A percentile compares a stretch with the other conserved stretches of the same genome.
These are phyloP conservation scores for Eristalinus sepulchralis DNA, from an alignment of 2,888 invertebrate genomes.

Conservation along the genomic window DNA sequence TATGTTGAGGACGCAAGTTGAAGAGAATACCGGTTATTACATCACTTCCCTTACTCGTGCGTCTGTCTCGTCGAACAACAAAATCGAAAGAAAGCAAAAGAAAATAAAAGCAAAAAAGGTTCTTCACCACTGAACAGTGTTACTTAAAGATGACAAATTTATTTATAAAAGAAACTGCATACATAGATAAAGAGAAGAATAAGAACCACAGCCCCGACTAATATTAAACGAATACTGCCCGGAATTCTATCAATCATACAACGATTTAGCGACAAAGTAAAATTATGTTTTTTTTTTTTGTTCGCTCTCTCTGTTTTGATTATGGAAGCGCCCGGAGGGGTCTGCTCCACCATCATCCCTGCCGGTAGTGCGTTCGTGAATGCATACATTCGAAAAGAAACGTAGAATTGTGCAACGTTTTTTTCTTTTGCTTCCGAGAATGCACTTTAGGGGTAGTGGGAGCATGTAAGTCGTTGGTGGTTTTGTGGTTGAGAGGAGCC, in stretches of 20 bases:
- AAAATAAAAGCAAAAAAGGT: neutral
- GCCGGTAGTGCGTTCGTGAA: neutral
- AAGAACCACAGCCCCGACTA: neutral
- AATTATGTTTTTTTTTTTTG: constrained; percentile 10
- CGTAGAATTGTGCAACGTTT: neutral
- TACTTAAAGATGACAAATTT: neutral
- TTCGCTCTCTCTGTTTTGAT: constrained; percentile 2
- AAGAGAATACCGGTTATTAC: neutral
- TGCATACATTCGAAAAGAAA: neutral
- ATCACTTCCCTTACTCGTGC: neutral
- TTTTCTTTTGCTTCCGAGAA: neutral
- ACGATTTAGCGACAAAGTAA: constrained; percentile 42
- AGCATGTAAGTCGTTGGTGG: neutral
- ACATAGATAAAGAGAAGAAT: neutral
- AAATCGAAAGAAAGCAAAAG: neutral
- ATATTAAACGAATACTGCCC: neutral
- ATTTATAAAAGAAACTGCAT: neutral
- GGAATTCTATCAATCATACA: constrained; percentile 11
- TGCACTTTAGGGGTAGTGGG: neutral
- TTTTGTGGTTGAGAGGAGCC: neutral
- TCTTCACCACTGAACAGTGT: neutral
- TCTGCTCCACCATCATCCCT: neutral
- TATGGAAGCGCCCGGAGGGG: constrained; percentile 11
- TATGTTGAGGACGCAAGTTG: neutral
- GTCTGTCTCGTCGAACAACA: no score